These are phyloP conservation scores for Adelosebastes latens DNA, from an alignment of 2,797 vertebrate species.

Conservation along the genomic window DNA sequence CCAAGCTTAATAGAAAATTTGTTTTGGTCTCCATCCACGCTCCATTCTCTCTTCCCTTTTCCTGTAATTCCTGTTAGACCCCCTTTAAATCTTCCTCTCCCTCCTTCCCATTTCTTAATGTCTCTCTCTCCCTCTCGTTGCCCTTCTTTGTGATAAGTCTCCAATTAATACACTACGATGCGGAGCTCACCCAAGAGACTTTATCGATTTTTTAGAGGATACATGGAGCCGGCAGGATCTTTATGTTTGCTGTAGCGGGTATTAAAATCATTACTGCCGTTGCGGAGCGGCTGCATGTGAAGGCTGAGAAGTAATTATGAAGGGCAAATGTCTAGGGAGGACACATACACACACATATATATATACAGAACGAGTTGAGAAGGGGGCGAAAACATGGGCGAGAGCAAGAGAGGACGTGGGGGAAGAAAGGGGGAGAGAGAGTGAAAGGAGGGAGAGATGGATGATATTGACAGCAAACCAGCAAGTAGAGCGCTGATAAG, in stretches of 20 bases:
- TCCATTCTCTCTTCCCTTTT: not conserved
- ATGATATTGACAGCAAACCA: constrained; percentile 20
- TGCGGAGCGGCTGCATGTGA: constrained; percentile 13
- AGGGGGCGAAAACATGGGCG: not conserved
- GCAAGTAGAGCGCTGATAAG: constrained; percentile 14
- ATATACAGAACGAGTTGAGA: not conserved
- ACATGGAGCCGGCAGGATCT: constrained; percentile 32
- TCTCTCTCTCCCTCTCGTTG: not conserved
- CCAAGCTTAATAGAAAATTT: not conserved
- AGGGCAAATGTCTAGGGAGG: constrained; percentile 52
- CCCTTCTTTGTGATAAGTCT: constrained; percentile 42
- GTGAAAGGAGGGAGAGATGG: constrained; percentile 1
- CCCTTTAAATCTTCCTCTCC: constrained; percentile 7
- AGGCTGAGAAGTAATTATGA: constrained; percentile 64
- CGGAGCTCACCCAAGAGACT: constrained; percentile 32
- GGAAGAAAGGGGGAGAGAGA: not conserved
- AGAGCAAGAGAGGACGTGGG: not conserved
- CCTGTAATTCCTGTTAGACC: not conserved
- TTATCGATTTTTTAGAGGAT: constrained; percentile 46
- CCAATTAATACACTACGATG: constrained; percentile 37
- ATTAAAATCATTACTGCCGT: constrained; percentile 63
- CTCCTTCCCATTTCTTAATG: not conserved
- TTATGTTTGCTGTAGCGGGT: constrained; percentile 49
- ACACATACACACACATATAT: constrained; percentile 6
- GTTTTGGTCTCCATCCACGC: not conserved